These are phyloP conservation scores for Diabrotica undecimpunctata DNA, from an alignment of 1,140 invertebrate genomes.

Conservation along the genomic window DNA sequence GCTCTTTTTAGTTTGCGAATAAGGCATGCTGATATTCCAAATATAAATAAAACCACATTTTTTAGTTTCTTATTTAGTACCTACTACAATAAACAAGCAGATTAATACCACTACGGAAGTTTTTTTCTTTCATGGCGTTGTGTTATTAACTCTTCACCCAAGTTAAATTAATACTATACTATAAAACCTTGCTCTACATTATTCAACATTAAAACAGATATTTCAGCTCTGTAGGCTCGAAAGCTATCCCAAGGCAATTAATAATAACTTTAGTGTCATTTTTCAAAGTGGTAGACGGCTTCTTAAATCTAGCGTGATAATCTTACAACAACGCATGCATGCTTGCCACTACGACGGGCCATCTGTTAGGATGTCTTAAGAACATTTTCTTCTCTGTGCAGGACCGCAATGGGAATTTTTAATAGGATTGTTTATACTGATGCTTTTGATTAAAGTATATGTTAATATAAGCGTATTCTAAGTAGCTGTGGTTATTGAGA, in stretches of 20 bases:
- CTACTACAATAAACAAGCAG: too few relatives aligned
- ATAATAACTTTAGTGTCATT: constrained; percentile 29
- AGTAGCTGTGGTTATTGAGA: too few relatives aligned
- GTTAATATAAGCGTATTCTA: too few relatives aligned
- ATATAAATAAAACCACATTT: too few relatives aligned
- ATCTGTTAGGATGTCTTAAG: constrained; percentile 25
- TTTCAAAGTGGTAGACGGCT: constrained; percentile 29
- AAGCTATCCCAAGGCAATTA: constrained; percentile 19
- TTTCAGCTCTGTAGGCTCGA: not conserved
- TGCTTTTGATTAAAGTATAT: too few relatives aligned
- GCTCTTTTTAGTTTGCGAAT: too few relatives aligned
- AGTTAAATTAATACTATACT: not conserved
- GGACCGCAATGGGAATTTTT: not conserved
- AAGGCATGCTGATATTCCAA: too few relatives aligned
- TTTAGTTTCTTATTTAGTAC: too few relatives aligned
- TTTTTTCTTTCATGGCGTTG: too few relatives aligned
- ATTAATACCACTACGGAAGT: too few relatives aligned
- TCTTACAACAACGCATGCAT: constrained; percentile 27
- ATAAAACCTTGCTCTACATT: not conserved
- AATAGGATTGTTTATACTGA: too few relatives aligned
- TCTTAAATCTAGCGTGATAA: constrained; percentile 34
- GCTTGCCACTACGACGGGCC: constrained; percentile 21
- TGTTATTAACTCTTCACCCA: not conserved
- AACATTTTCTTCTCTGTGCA: constrained; percentile 8
- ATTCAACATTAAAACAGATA: constrained; percentile 1